Evolutionary conservation across 2,888 invertebrate genomes (phyloP).

Genomic region (Cheilosia impressa): DNA sequence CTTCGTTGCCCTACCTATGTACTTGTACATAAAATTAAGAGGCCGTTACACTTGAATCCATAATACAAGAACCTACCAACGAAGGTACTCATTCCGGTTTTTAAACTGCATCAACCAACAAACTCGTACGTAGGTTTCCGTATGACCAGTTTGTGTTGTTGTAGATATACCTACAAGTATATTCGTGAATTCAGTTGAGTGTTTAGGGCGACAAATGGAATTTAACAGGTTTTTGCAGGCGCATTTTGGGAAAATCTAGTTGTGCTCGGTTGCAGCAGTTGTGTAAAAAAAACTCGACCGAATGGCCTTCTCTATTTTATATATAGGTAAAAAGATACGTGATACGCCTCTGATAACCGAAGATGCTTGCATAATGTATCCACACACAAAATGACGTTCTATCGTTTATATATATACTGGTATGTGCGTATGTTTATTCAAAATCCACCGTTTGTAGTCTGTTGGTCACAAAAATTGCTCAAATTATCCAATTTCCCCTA

Average conservation of each 20-base stretch:
- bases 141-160: neutral
- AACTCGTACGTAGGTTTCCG: neutral
- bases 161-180: neutral
- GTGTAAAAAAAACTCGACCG: neutral
- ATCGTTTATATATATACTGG: too few species aligned
- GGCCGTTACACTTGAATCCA: constrained; percentile 40
- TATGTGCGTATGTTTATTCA: too few species aligned
- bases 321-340: too few species aligned
- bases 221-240: constrained; percentile 9
- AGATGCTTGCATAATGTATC: too few species aligned
- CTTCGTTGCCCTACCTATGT: neutral
- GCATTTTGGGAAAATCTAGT: neutral
- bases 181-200: neutral
- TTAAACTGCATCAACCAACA: neutral
- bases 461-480: constrained; percentile 7
- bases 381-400: too few species aligned
- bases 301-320: too few species aligned
- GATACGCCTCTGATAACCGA: too few species aligned
- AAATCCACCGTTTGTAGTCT: too few species aligned
- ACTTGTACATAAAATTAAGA: neutral
- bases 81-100: constrained; percentile 30
- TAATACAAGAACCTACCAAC: neutral
- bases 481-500: constrained; percentile 40
- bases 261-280: neutral
- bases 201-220: neutral